Evolutionary conservation across 1,140 invertebrate species (phyloP), one percentile per base, ranked within the genome.

Genomic region (Diabrotica undecimpunctata): DNA sequence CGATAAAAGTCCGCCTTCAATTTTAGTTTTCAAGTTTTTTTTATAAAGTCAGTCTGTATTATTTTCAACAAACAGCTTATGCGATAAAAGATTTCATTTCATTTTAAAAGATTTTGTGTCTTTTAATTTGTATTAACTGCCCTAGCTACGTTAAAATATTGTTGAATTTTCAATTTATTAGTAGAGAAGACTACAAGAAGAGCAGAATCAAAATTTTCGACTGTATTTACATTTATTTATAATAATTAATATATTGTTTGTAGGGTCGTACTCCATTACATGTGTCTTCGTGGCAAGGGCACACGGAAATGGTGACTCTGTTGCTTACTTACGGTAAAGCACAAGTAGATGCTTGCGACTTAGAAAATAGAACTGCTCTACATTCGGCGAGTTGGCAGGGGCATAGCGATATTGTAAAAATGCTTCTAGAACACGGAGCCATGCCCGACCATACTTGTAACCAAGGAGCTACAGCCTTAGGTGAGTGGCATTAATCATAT

Each of bases 311-410:
- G 90, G 94, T 96, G 0, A 89, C 90, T 64, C 79, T 95, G 14
- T 81, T 97, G 14, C 83, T 97, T 39, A 87, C 88, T 67, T 75
- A 71, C 77, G 88, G 90, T 46, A 83, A 87, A 54, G 92, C 94
- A 3, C 85, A 90, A 75, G 90, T 96, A 0, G 94, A 97, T 78
- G 92, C 92, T 0, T 88, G 90, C 60, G 96, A 98, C 78, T 87
- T 92, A 74, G 95, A 97, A 77, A 87, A 88, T 56, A 83, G 95
- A 51, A 96, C 94, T 0, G 91, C 95, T 6, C 78, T 97, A 63
- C 95, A 97, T 81, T 95, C 93, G 12, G 95, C 95, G n/a, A 91
- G 93, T 57, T 97, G 95, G 95, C 92, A 96, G 77, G 95, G 95
- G 7, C 92, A 96, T 72, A 86, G 88, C 25, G 85, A 88, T 60